Percentiles rank a stretch among this genome's conserved stretches.
Evolutionary conservation across 2,797 vertebrate genomes (phyloP).

Genomic region (Acanthurus tractus): DNA sequence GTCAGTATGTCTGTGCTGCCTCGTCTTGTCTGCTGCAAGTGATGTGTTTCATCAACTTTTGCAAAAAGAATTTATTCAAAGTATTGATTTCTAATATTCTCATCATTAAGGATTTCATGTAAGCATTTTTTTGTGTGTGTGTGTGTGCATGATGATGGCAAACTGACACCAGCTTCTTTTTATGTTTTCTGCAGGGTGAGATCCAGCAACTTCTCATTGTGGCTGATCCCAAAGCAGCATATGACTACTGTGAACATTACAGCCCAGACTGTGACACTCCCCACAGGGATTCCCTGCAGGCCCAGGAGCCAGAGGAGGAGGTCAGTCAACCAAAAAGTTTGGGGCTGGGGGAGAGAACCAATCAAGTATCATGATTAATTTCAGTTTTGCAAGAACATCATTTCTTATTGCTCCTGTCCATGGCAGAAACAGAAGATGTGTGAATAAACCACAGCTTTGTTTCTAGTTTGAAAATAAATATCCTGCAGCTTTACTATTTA

Average conservation of each 20-base stretch:
- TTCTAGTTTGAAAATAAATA: not conserved
- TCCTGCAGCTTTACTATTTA: not conserved
- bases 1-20: conserved; percentile 6
- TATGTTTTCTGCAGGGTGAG: conserved; percentile 89
- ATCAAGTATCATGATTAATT: not conserved
- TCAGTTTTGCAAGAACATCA: not conserved
- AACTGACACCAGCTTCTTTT: not conserved
- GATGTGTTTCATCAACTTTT: conserved; percentile 23
- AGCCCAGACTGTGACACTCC: conserved; percentile 96
- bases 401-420: not conserved
- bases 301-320: conserved; percentile 94
- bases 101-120: not conserved
- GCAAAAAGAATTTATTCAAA: conserved; percentile 16
- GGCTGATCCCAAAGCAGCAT: conserved; percentile 93
- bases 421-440: not conserved
- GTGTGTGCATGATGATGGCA: not conserved
- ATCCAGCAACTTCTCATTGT: conserved; percentile 97
- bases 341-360: conserved; percentile 27
- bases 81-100: not conserved
- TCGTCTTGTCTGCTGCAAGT: conserved; percentile 16
- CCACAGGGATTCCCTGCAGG: conserved; percentile 89
- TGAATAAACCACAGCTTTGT: not conserved
- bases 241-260: conserved; percentile 98
- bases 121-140: not conserved
- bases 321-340: conserved; percentile 75